Conservation (phyloP, 2,888 invertebrate species). For the Galerucella nymphaeae region DNA sequence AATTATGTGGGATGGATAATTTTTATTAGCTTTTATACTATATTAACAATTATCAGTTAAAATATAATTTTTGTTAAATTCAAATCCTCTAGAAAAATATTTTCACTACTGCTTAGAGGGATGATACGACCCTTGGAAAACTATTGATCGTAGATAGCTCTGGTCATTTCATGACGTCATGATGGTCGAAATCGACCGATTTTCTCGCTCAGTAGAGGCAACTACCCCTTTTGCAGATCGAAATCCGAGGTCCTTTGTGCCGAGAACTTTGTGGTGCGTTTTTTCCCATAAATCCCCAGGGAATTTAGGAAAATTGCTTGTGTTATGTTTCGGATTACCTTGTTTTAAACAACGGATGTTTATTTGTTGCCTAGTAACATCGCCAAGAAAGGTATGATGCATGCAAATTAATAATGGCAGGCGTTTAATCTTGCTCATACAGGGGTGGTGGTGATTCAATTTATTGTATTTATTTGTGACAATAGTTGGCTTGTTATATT, state of each 20-base stretch:
- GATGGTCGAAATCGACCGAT: constrained; percentile 61
- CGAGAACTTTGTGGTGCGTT: constrained; percentile 33
- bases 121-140: constrained; percentile 54
- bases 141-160: constrained; percentile 61
- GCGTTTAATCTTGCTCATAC: constrained; percentile 15
- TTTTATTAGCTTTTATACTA: no score
- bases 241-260: constrained; percentile 46
- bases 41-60: neutral
- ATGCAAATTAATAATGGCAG: constrained; percentile 21
- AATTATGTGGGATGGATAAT: no score
- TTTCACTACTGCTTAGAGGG: constrained; percentile 15
- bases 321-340: constrained; percentile 21
- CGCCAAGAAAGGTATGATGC: constrained; percentile 34
- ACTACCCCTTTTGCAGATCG: constrained; percentile 51
- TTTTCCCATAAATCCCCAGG: constrained; percentile 27
- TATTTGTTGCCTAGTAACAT: constrained; percentile 41
- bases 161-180: constrained; percentile 63
- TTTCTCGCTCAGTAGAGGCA: constrained; percentile 47
- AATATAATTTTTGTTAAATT: neutral
- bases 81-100: neutral
- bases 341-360: constrained; percentile 34
- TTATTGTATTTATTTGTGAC: neutral
- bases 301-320: constrained; percentile 19
- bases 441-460: neutral
- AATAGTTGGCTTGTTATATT: neutral